Evolutionary conservation across 2,113 vertebrate genomes (phyloP), one percentile per base, ranked within the genome.

Genomic region (Coreoperca whiteheadi): DNA sequence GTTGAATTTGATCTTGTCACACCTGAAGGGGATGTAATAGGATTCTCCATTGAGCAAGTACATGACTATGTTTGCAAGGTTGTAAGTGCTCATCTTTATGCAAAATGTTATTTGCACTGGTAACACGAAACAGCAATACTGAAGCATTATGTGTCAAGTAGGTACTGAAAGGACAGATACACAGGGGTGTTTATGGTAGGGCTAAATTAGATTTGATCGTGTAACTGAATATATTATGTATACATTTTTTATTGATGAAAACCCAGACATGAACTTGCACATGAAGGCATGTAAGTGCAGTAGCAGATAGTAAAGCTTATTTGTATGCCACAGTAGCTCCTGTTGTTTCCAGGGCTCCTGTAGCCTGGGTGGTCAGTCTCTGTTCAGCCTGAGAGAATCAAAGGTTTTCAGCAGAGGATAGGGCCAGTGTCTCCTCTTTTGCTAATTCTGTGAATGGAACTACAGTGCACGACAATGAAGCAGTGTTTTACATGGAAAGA

Each of bases 291-390:
- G 54, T 14, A 4, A 15, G 65, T 54, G 48, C 23, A 16, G 23
- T 65, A 20, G 32, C 34, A 61, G 28, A 54, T 64, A 61, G 56
- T 71, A 32, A 80, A 39, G 66, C 63, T 71, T 53, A 81, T 92
- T 84, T 87, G 87, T 85, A 85, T 87, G 65, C 87, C 43, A 79
- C 75, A 70, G 83, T 64, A 70, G 80, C 46, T 56, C 15, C 70
- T 48, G 39, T 78, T 91, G 88, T 90, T 85, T 86, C 74, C 72
- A 25, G 61, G 66, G 37, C 65, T 80, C 65, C 72, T 82, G 69
- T 67, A 56, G 50, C 50, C 81, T 68, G 84, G 80, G 85, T 83
- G 87, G 83, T 81, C 83, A 86, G 68, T 59, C 30, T 79, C 69
- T 74, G 56, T 87, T 86, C 74, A 67, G 80, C 63, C 71, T 50